A percentile compares a stretch with the other conserved stretches of the same genome.
Evolutionary conservation across 2,797 vertebrate species (phyloP).

Genomic region (Platyrinchus mystaceus): DNA sequence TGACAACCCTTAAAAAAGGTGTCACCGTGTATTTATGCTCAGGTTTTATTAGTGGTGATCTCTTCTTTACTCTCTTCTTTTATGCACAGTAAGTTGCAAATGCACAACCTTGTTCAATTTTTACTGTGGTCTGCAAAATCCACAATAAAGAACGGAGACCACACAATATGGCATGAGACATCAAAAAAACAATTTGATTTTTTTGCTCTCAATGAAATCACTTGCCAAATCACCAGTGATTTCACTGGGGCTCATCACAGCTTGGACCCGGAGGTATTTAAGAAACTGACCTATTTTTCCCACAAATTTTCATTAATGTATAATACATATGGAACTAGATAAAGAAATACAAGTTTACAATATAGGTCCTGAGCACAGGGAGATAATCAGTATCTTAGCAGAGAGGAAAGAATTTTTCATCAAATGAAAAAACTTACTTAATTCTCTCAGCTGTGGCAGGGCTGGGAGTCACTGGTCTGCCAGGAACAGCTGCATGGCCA

Average conservation of each 20-base stretch:
- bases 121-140: neutral
- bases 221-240: neutral
- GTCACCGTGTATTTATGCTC: neutral
- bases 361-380: neutral
- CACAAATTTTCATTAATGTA: neutral
- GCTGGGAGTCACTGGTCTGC: neutral
- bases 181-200: neutral
- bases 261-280: neutral
- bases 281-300: neutral
- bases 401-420: neutral
- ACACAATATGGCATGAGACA: neutral
- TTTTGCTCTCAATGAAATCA: neutral
- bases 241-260: neutral
- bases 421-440: neutral
- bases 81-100: neutral
- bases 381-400: neutral
- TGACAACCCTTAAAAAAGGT: slow-evolving; percentile 32
- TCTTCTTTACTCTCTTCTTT: neutral
- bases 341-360: neutral
- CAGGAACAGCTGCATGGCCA: slow-evolving; percentile 42
- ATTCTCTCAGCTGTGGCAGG: neutral
- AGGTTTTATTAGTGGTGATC: neutral
- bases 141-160: neutral
- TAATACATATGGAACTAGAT: neutral
- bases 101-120: neutral